Evolutionary conservation across 2,888 invertebrate species (phyloP).

Genomic region (Oligia fasciuncula): DNA sequence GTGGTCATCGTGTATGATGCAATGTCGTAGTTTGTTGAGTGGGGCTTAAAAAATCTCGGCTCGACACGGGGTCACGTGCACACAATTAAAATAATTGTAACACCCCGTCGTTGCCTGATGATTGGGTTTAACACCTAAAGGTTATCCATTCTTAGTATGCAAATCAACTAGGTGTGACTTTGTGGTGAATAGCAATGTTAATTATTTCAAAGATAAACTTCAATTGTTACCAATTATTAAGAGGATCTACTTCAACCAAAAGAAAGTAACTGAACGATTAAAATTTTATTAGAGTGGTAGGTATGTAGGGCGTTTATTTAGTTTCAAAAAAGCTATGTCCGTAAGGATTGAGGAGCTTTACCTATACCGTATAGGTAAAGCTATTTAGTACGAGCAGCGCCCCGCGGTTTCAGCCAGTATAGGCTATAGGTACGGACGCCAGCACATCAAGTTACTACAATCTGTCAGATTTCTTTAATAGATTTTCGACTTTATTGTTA

Average conservation of each 20-base stretch:
- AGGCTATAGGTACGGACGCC: no score
- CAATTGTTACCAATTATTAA: background rate
- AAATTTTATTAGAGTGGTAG: no score
- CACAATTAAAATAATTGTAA: conserved; percentile 9
- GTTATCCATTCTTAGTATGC: conserved; percentile 37
- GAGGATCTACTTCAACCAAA: background rate
- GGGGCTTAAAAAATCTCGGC: conserved; percentile 20
- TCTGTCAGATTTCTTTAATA: no score
- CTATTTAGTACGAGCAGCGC: no score
- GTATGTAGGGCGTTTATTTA: background rate
- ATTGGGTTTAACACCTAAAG: conserved; percentile 22
- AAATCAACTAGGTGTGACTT: conserved; percentile 14
- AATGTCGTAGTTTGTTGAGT: conserved; percentile 50
- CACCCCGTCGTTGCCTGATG: conserved; percentile 13
- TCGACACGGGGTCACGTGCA: conserved; percentile 24
- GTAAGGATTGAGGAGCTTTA: background rate
- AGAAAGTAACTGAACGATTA: background rate
- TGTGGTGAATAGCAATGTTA: background rate
- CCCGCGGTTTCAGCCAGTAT: no score
- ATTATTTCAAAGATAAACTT: conserved; percentile 1
- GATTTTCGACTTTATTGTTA: no score
- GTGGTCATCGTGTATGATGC: conserved; percentile 59
- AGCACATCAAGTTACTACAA: no score
- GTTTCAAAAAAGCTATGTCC: background rate
- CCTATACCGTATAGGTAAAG: background rate